A percentile compares a stretch with the other conserved stretches of the same genome.
Evolutionary conservation across 2,113 vertebrate genomes (phyloP).

Genomic region (Dipodomys spectabilis): DNA sequence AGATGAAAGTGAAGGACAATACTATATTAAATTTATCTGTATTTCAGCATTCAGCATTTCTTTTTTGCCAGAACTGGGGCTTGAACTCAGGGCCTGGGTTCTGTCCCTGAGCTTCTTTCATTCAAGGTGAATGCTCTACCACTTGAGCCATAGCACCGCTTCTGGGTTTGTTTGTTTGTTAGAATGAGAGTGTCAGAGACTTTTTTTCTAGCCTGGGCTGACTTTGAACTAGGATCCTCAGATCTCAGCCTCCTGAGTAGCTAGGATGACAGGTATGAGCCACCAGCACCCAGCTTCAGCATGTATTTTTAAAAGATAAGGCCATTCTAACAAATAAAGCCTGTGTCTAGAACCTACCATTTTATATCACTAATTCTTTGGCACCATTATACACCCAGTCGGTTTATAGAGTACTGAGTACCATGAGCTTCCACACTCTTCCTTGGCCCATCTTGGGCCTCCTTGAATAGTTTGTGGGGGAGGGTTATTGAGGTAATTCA

Average conservation of each 20-base stretch:
- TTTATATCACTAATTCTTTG: background rate
- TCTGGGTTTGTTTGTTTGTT: no score
- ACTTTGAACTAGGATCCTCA: no score
- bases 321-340: background rate
- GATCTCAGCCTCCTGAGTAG: no score
- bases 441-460: background rate
- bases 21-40: background rate
- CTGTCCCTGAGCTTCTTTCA: no score
- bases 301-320: background rate
- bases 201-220: no score
- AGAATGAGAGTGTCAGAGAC: no score
- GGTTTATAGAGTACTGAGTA: background rate
- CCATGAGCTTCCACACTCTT: background rate
- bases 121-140: no score
- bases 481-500: background rate
- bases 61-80: no score
- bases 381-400: background rate
- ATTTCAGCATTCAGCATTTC: accelerated
- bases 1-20: background rate
- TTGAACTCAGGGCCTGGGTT: no score
- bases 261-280: no score
- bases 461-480: background rate
- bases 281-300: background rate
- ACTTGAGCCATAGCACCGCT: no score
- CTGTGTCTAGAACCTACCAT: background rate